phyloP scores from a whole-genome alignment of 2,888 invertebrate genomes.

The Linyphia triangularis region DNA sequence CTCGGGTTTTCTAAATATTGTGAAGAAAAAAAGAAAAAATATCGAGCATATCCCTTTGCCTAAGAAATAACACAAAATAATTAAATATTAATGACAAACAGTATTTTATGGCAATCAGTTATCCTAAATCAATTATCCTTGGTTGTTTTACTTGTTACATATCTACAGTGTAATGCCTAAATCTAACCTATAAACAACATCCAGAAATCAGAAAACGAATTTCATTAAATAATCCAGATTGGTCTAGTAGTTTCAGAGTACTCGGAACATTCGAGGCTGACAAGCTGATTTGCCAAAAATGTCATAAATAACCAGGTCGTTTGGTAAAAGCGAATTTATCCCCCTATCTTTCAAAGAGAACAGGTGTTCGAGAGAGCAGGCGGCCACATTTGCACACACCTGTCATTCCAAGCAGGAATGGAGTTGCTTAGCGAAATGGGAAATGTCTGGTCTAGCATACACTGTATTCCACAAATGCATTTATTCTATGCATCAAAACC shows the following conservation, averaged over 20 bases:
- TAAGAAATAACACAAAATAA: no score
- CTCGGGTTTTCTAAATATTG: no score
- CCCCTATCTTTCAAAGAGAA: not conserved
- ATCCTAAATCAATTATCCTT: no score
- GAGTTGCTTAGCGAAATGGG: not conserved
- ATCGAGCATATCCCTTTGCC: no score
- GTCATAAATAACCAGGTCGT: not conserved
- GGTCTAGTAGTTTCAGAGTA: not conserved
- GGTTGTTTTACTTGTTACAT: no score
- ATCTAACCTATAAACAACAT: no score
- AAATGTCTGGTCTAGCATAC: not conserved
- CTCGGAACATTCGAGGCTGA: not conserved
- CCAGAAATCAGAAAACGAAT: not conserved
- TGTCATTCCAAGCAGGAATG: constrained; percentile 9
- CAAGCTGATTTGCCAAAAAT: not conserved
- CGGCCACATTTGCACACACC: constrained; percentile 34
- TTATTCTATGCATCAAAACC: no score
- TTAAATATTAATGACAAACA: no score
- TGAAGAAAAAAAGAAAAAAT: no score
- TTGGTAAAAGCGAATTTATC: not conserved
- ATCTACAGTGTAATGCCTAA: no score
- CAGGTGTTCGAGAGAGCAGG: constrained; percentile 25
- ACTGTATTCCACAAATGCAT: no score
- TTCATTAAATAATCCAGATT: not conserved
- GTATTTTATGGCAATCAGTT: no score